Conservation (phyloP, 2,888 invertebrate genomes). For the Nomada fabriciana region DNA sequence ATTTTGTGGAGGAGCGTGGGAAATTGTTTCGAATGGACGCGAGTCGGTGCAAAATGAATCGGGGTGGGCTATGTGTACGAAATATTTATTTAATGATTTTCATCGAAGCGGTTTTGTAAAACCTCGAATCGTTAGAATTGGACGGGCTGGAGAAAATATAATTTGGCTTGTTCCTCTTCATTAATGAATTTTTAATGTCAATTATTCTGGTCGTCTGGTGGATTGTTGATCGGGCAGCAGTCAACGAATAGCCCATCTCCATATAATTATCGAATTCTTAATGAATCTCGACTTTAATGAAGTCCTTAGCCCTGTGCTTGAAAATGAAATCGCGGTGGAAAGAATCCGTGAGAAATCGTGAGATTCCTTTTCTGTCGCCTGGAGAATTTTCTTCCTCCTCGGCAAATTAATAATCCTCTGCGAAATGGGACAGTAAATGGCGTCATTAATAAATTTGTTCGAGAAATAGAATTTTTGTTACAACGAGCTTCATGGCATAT, state of each 20-base stretch:
- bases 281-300: conserved; percentile 26
- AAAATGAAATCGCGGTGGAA: conserved; percentile 28
- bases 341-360: conserved; percentile 22
- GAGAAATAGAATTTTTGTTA: conserved; percentile 25
- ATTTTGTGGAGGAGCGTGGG: too few relatives aligned
- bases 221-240: neutral
- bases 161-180: neutral
- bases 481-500: neutral
- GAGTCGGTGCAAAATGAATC: too few relatives aligned
- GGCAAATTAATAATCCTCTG: conserved; percentile 42
- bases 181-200: neutral
- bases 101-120: neutral
- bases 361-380: conserved; percentile 14
- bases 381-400: neutral
- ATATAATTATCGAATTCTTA: conserved; percentile 28
- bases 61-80: too few relatives aligned
- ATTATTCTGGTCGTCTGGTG: neutral
- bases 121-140: too few relatives aligned
- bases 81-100: neutral
- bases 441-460: conserved; percentile 42
- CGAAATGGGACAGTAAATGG: conserved; percentile 28
- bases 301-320: neutral
- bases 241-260: neutral
- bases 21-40: too few relatives aligned
- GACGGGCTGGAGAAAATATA: neutral